Evolutionary conservation across 2,113 vertebrate species (phyloP), one percentile per base, ranked within the genome.

Genomic region (Orcinus orca): DNA sequence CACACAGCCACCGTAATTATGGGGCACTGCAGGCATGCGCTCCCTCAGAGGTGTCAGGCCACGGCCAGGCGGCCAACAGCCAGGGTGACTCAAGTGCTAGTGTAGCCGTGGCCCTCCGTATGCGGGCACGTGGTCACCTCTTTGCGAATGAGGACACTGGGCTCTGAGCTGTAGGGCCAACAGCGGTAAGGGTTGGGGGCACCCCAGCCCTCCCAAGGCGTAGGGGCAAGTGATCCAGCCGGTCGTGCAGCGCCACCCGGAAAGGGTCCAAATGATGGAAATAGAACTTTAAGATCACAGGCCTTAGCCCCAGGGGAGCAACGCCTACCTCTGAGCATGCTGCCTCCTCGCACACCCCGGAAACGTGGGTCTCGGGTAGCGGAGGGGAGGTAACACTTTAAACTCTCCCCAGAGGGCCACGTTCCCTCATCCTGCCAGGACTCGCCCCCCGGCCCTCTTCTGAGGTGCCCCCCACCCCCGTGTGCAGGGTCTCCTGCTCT

Each of bases 1-100:
- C 96, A 89, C 93, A 81, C 96, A 96, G 94, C 88, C 25, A 83
- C 86, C 31, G 3, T 97, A 93, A 95, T 93, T 91, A 89, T 25
- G 90, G 81, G 80, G 25, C 74, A 58, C 76, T 62, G 82, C 77
- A n/a, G 55, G 63, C 79, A 58, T 11, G 53, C 33, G 65, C 73
- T 65, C 50, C 74, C 36, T 41, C 18, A 81, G 88, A 82, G 71
- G 88, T 77, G 88, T 55, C 76, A 77, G 88, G 88, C 62, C 31
- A 41, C 20, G n/a, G 76, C 83, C 23, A 12, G 44, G 36, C 41
- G 23, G 58, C 60, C 33, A 84, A 25, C 76, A 41, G 74, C 68
- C 23, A 13, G 55, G n/a, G 65, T 33, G 20, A 25, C 36, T n/a
- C 15, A 6, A 20, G 55, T 82, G 47, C 20, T 25, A 36, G 20